Evolutionary conservation across 2,113 vertebrate genomes (phyloP), one percentile per base, ranked within the genome.

Genomic region (Rhipidura dahli): DNA sequence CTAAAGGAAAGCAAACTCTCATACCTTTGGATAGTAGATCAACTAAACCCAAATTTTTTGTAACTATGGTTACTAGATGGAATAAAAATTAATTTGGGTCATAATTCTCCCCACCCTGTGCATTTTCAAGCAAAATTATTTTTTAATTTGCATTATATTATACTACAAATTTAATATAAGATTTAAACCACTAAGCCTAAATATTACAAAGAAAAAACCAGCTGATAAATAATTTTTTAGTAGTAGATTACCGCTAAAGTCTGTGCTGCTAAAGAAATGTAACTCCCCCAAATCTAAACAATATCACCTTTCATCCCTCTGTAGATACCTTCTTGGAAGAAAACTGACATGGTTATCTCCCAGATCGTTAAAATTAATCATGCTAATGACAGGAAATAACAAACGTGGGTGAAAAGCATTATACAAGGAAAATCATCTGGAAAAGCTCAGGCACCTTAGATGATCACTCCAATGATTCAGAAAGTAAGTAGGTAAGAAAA

Each of bases 81-180:
- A 94, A 95, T 83, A 96, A 97, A 95, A 94, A 68, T 76, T 24
- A 97, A 97, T 97, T 91, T 92, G 80, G 47, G 54, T 83, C 95
- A 92, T 89, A 97, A 97, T 90, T 96, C 56, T 97, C 56, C 77
- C 50, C 37, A 56, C 60, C 97, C 82, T 90, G 71, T 94, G 47
- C 68, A 94, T 54, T 93, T 87, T 79, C 95, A 95, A 94, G 70
- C n/a, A 91, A 97, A 97, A 94, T 71, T 81, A 80, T 60, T 60
- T 91, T 97, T 97, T 86, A 96, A 97, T 97, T 97, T 91, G 89
- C 44, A 79, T 92, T 87, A n/a, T 90, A 93, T 87, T 94, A 91
- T 94, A 94, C 95, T 97, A 96, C 8, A 96, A 97, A 94, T 76
- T 93, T 79, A 94, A 73, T 85, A 97, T 73, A 87, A 84, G 35